A percentile compares a stretch with the other conserved stretches of the same genome.
Conservation (phyloP, 2,797 vertebrate species). For the Denticeps clupeoides region DNA sequence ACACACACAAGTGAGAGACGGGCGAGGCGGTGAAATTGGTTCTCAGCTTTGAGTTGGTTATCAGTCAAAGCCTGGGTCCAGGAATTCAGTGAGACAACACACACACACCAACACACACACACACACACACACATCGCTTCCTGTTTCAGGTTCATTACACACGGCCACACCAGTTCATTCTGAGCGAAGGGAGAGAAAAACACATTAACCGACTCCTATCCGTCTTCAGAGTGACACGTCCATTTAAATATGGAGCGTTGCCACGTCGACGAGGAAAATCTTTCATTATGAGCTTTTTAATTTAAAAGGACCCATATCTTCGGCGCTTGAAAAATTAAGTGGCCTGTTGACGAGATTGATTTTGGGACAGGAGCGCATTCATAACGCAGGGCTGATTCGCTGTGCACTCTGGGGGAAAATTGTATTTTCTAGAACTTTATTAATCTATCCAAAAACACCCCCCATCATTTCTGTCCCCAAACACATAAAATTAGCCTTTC, state of each 20-base stretch:
- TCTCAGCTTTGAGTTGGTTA: slow-evolving; percentile 46
- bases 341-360: slow-evolving; percentile 42
- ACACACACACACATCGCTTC: too few species aligned
- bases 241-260: slow-evolving; percentile 49
- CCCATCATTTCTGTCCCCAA: slow-evolving; percentile 35
- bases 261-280: slow-evolving; percentile 36
- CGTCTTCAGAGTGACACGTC: slow-evolving; percentile 55
- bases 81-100: too few species aligned
- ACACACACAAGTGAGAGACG: slow-evolving; percentile 9
- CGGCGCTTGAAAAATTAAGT: slow-evolving; percentile 46
- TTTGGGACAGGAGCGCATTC: slow-evolving; percentile 34
- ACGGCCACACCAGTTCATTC: slow-evolving; percentile 53
- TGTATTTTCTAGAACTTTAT: slow-evolving; percentile 37
- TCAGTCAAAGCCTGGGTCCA: slow-evolving; percentile 49
- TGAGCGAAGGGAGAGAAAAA: slow-evolving; percentile 46
- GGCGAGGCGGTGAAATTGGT: slow-evolving; percentile 51
- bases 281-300: slow-evolving; percentile 50
- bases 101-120: too few species aligned
- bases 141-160: slow-evolving; percentile 58
- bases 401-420: slow-evolving; percentile 37
- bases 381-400: slow-evolving; percentile 40
- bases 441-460: slow-evolving; percentile 34
- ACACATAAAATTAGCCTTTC: slow-evolving; percentile 44
- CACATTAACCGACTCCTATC: slow-evolving; percentile 62
- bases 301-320: slow-evolving; percentile 39